phyloP scores from a whole-genome alignment of 2,888 invertebrate species.

The Ochropleura plecta region DNA sequence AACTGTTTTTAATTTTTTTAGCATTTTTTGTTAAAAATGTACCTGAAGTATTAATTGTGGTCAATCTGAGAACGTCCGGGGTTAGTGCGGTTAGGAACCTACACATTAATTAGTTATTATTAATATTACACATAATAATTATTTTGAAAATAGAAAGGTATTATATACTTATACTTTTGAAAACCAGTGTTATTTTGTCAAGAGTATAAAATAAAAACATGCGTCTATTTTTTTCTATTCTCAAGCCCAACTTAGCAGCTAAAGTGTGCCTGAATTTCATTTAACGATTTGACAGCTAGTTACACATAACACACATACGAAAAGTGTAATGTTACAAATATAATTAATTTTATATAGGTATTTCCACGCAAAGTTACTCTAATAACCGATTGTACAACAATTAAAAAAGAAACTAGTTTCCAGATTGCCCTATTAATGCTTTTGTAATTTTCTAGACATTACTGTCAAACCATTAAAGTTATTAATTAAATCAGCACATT shows the following conservation, averaged over 20 bases:
- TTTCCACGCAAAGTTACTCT: background rate
- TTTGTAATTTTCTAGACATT: background rate
- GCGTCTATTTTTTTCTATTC: constrained; percentile 67
- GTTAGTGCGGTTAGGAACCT: constrained; percentile 91
- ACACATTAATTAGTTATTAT: constrained; percentile 74
- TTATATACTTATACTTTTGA: constrained; percentile 61
- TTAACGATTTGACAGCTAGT: constrained; percentile 51
- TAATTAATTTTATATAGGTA: too few relatives aligned
- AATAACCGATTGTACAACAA: background rate
- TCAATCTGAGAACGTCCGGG: constrained; percentile 90
- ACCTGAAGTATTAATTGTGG: constrained; percentile 90
- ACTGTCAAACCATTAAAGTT: constrained; percentile 48
- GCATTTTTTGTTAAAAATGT: constrained; percentile 72
- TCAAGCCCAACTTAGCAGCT: constrained; percentile 57
- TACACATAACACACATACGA: background rate
- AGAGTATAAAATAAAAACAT: constrained; percentile 68
- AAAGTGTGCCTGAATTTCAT: constrained; percentile 52
- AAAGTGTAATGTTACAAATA: too few relatives aligned
- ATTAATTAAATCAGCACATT: constrained; percentile 45
- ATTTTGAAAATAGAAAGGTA: constrained; percentile 42
- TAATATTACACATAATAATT: constrained; percentile 67
- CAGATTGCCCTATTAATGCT: constrained; percentile 26
- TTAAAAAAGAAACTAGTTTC: background rate
- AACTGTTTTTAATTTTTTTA: constrained; percentile 75
- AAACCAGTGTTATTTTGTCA: constrained; percentile 71